Conservation (phyloP, 2,797 vertebrate genomes). For the Hoplostethus atlanticus region DNA sequence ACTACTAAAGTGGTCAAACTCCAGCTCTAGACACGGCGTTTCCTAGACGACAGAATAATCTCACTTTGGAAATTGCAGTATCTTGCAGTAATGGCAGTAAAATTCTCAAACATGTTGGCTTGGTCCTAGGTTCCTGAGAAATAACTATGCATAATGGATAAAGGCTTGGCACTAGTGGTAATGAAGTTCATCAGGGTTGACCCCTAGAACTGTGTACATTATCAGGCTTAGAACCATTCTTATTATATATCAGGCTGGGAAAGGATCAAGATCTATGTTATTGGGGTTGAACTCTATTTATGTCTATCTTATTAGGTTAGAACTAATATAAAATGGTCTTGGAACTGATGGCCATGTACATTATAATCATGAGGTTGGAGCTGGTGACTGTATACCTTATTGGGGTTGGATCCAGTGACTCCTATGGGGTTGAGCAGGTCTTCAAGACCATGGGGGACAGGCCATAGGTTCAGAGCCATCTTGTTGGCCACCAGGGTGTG, state of each 20-base stretch:
- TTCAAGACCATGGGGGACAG: slow-evolving; percentile 97
- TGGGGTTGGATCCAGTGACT: slow-evolving; percentile 97
- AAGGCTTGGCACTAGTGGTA: too few relatives aligned
- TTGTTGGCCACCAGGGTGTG: slow-evolving; percentile 96
- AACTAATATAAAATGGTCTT: background rate
- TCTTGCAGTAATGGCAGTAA: too few relatives aligned
- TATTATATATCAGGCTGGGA: background rate
- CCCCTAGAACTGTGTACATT: too few relatives aligned
- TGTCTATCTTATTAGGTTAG: background rate
- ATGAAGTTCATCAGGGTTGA: too few relatives aligned
- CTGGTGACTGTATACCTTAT: slow-evolving; percentile 87
- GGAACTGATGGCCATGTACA: background rate
- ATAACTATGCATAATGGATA: background rate
- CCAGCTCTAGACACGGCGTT: slow-evolving; percentile 97
- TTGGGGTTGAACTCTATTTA: background rate
- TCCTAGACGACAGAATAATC: slow-evolving; percentile 78
- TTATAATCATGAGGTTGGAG: background rate
- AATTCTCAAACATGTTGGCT: background rate
- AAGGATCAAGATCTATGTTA: background rate
- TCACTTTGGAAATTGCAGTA: background rate
- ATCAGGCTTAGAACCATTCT: background rate
- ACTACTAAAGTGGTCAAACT: slow-evolving; percentile 97
- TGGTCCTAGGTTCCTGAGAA: background rate
- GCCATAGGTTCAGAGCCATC: slow-evolving; percentile 98
- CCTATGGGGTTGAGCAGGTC: slow-evolving; percentile 97